phyloP scores from a whole-genome alignment of 2,888 invertebrate genomes.

The Drymonia ruficornis region DNA sequence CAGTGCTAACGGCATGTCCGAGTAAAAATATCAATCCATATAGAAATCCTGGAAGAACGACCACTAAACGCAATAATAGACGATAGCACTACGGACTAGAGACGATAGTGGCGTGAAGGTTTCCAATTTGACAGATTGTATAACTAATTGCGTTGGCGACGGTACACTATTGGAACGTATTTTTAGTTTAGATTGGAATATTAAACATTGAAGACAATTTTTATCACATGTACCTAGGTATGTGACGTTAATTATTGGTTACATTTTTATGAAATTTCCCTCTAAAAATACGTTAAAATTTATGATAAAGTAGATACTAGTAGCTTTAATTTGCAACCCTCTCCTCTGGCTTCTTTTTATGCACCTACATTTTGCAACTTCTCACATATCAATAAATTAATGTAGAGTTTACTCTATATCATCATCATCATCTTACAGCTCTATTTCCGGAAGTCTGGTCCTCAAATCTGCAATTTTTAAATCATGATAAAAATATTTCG shows the following conservation, averaged over 20 bases:
- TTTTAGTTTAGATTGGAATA: slow-evolving; percentile 13
- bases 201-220: background rate
- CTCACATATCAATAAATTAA: no score
- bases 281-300: no score
- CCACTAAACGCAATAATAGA: slow-evolving; percentile 19
- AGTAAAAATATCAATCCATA: slow-evolving; percentile 59
- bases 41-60: slow-evolving; percentile 26
- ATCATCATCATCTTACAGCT: no score
- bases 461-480: background rate
- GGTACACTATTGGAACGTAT: slow-evolving; percentile 25
- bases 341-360: no score
- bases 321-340: no score
- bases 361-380: no score
- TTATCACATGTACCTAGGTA: no score
- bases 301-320: no score
- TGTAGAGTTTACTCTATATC: no score
- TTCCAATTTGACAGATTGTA: slow-evolving; percentile 32
- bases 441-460: background rate
- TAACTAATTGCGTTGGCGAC: slow-evolving; percentile 44
- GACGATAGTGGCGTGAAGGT: slow-evolving; percentile 12
- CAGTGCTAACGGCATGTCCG: slow-evolving; percentile 71
- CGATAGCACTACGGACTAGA: slow-evolving; percentile 18
- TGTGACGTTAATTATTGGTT: no score
- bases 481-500: slow-evolving; percentile 8
- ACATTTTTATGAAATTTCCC: no score